Evolutionary conservation across 1,140 invertebrate genomes (phyloP).

Genomic region (Drosophila trapezifrons): DNA sequence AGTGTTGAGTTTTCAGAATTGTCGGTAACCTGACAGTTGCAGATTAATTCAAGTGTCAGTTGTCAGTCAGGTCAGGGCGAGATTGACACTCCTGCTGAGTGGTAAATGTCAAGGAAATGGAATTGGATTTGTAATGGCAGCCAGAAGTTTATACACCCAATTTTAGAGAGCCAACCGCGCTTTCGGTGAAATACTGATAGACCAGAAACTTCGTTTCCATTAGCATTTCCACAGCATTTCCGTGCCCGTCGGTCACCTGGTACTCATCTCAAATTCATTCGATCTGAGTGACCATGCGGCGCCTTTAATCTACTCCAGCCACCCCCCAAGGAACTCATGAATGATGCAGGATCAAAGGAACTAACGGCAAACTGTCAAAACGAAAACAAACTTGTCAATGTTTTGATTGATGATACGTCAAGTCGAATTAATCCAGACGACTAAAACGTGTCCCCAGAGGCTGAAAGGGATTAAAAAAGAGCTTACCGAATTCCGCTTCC

Average conservation of each 20-base stretch:
- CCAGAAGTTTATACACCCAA: neutral
- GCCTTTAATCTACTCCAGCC: neutral
- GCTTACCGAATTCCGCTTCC: constrained; percentile 73
- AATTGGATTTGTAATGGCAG: constrained; percentile 16
- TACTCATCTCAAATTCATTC: neutral
- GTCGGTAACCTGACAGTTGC: constrained; percentile 8
- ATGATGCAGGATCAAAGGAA: constrained; percentile 37
- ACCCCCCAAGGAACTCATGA: constrained; percentile 8
- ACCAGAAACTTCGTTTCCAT: neutral
- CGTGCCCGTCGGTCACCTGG: neutral
- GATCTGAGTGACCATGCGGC: neutral
- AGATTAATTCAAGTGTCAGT: constrained; percentile 41
- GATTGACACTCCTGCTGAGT: constrained; percentile 10
- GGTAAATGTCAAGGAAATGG: constrained; percentile 26
- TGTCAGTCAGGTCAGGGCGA: constrained; percentile 23
- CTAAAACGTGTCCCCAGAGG: constrained; percentile 1
- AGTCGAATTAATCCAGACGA: constrained; percentile 17
- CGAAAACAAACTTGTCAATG: constrained; percentile 26
- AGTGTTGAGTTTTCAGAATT: constrained; percentile 6
- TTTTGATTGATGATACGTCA: constrained; percentile 44
- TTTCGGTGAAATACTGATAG: constrained; percentile 3
- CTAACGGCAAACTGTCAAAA: constrained; percentile 20
- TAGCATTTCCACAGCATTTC: neutral
- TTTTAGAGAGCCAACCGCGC: neutral
- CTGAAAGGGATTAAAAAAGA: constrained; percentile 28